Evolutionary conservation across 23 tunicate species (phyloP).

Genomic region (Pegea sp.): DNA sequence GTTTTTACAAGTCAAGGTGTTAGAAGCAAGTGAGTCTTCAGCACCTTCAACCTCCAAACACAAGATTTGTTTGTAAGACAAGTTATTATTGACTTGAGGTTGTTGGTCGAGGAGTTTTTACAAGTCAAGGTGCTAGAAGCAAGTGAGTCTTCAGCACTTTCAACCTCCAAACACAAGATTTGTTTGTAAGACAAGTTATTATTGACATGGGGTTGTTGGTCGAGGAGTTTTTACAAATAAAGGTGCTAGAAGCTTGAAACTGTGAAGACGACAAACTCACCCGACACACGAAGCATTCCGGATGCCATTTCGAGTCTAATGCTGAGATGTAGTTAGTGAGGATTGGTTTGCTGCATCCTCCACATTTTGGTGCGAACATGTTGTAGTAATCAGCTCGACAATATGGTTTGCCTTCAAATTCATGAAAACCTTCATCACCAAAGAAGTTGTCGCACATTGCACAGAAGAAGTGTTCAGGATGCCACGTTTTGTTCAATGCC

Average conservation of each 20-base stretch:
- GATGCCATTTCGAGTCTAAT: constrained; percentile 81
- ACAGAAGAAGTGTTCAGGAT: constrained; percentile 94
- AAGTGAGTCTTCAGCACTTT: too few relatives aligned
- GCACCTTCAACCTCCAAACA: too few relatives aligned
- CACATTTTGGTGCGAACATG: constrained; percentile 98
- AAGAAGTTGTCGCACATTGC: constrained; percentile 80
- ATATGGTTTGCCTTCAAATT: constrained; percentile 68
- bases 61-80: too few relatives aligned
- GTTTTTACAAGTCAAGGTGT: too few relatives aligned
- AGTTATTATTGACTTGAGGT: too few relatives aligned
- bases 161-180: too few relatives aligned
- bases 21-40: too few relatives aligned
- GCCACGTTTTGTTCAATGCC: constrained; percentile 92
- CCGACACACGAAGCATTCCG: constrained; percentile 94
- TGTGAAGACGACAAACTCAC: constrained; percentile 47
- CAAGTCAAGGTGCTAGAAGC: too few relatives aligned
- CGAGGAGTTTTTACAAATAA: too few relatives aligned
- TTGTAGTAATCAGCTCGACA: constrained; percentile 86
- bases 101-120: too few relatives aligned
- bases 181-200: too few relatives aligned
- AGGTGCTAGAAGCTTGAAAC: not conserved
- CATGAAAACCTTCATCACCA: constrained; percentile 96
- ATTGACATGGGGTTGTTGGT: too few relatives aligned
- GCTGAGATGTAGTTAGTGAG: constrained; percentile 93
- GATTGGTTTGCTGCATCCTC: constrained; percentile 77